phyloP scores from a whole-genome alignment of 2,113 vertebrate genomes.

The Herpailurus yagouaroundi region DNA sequence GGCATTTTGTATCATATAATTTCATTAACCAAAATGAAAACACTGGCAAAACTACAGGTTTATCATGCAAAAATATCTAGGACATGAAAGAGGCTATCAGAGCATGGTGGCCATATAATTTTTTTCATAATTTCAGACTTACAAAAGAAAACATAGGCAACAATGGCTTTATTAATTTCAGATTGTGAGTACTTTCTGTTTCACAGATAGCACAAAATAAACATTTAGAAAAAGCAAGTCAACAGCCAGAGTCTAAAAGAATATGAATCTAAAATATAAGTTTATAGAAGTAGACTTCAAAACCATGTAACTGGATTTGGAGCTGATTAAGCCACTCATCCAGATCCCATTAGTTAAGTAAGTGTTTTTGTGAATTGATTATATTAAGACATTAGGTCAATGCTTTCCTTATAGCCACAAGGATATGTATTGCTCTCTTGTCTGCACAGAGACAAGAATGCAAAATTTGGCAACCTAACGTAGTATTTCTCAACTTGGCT shows the following conservation, averaged over 20 bases:
- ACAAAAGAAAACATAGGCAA: not conserved
- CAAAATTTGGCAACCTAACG: not conserved
- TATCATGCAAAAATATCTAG: not conserved
- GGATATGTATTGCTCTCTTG: not conserved
- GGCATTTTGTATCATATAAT: not conserved
- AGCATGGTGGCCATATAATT: not conserved
- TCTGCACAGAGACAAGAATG: not conserved
- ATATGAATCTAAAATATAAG: not conserved
- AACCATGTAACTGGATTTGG: not conserved
- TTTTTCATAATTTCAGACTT: conserved; percentile 46
- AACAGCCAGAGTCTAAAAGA: not conserved
- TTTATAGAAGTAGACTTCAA: not conserved
- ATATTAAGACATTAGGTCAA: not conserved
- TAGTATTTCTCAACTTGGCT: not conserved
- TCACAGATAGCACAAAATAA: not conserved
- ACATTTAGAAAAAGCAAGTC: not conserved
- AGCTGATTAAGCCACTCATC: not conserved
- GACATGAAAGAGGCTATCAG: not conserved
- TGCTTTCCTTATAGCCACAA: not conserved
- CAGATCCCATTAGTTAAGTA: not conserved
- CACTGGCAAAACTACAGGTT: not conserved
- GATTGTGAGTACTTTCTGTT: not conserved
- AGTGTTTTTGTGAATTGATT: not conserved
- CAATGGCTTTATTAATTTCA: conserved; percentile 18
- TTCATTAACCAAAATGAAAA: not conserved